Conservation (phyloP, 2,888 invertebrate species). For the Phaedon cochleariae region DNA sequence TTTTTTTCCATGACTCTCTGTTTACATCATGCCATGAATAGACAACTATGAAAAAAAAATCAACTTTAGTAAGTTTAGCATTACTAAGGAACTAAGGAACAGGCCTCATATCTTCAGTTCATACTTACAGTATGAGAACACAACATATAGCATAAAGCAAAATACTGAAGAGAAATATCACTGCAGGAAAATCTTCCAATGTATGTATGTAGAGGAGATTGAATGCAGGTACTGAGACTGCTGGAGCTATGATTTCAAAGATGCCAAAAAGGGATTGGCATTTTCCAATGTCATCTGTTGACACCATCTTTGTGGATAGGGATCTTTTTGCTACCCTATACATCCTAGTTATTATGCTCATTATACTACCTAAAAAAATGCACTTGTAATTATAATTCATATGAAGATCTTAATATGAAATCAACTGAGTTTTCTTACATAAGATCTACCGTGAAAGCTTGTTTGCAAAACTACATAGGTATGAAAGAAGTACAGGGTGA, state of each 20-base stretch:
- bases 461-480: too few species aligned
- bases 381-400: too few species aligned
- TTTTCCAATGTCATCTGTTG: conserved; percentile 56
- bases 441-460: too few species aligned
- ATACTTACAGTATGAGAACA: conserved; percentile 47
- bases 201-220: conserved; percentile 66
- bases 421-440: too few species aligned
- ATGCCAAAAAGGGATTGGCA: conserved; percentile 67
- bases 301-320: conserved; percentile 57
- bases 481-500: too few species aligned
- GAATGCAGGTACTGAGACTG: conserved; percentile 67
- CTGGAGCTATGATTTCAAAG: conserved; percentile 67
- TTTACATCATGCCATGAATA: too few species aligned
- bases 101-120: not conserved
- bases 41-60: too few species aligned
- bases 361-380: conserved; percentile 44
- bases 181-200: conserved; percentile 64
- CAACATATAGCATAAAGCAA: conserved; percentile 44
- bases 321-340: conserved; percentile 55
- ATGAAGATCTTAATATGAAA: too few species aligned
- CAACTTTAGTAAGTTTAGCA: too few species aligned
- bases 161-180: conserved; percentile 67
- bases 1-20: too few species aligned
- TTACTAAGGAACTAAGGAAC: too few species aligned
- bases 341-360: conserved; percentile 53